Evolutionary conservation across 1,140 invertebrate genomes (phyloP), one percentile per base, ranked within the genome.

Genomic region (Anthonomus grandis): DNA sequence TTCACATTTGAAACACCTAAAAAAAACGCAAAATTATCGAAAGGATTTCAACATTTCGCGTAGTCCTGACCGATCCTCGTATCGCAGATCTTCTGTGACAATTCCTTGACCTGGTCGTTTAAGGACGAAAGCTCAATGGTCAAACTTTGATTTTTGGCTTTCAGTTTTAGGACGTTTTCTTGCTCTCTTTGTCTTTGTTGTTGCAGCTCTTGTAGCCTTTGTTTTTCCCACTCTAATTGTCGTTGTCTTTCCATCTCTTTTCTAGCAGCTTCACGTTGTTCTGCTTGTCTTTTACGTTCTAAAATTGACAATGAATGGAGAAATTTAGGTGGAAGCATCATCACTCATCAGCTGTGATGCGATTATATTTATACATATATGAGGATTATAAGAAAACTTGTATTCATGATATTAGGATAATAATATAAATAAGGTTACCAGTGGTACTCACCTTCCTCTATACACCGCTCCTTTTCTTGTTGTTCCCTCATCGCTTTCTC

Each of bases 161-260:
- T 94, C 1, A 98, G 76, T 67, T 90, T 88, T 2, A 95, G 78
- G 0, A 97, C 87, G 60, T 86, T 86, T 68, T 93, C 91, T 70
- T 93, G 90, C 68, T 95, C 92, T 52, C 89, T 85, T 62, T 93
- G 88, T 48, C 91, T 79, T 66, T 94, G 86, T 38, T 85, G 79
- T 74, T 93, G 85, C 48, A 95, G 77, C 72, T 95, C 92, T 52
- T 90, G 84, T 27, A 87, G 65, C 70, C 94, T 84, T 69, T 96
- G 91, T 69, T 89, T 91, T 75, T 98, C 96, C 93, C 95, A 96
- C 77, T 98, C 95, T 56, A 94, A 78, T 67, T 96, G 91, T 37
- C 95, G 81, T 68, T 98, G 95, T 57, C 94, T 81, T 71, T 98
- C 95, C 83, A 97, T 86, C 77, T 97, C 94, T 81, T 83, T 84